Base-by-base conservation (phyloP, 2,113 vertebrate genomes). In the Antechinus flavipes region DNA sequence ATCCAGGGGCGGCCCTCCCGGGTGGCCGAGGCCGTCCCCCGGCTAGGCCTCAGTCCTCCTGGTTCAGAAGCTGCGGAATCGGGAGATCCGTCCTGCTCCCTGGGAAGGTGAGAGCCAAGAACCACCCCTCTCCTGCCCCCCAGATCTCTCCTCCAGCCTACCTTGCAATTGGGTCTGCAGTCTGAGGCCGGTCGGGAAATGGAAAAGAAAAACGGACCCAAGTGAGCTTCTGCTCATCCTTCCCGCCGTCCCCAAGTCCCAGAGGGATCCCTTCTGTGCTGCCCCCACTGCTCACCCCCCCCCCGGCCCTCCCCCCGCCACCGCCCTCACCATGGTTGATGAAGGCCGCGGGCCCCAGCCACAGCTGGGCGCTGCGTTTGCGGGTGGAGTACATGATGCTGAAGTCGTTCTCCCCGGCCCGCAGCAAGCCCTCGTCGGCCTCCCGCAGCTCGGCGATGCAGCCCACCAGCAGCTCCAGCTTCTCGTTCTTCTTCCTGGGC, bases 381-480 rank as follows among this genome's bases (percentile, higher is more conserved):
- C 99, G 99, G 0, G 99, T 99, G 0, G 99, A 99, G 98, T 99
- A 99, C 99, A 99, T 99, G 93, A 99, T 99, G 91, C 99, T 99
- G 98, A 99, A 99, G 98, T 99, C 99, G 0, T 99, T 99, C 95
- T 99, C 99, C 0, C 99, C 99, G 0, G 99, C 98, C 91, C 99
- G 97, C 53, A 99, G 98, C 91, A 99, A 99, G 1, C 98, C 98
- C 53, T 99, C 99, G 52, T 99, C 99, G 0, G 98, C 97, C 16
- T 99, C 99, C 24, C 99, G 99, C 94, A 99, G 98, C 98, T 99
- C 99, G 0, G 99, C 99, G 0, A 99, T 98, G 98, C 99, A 99
- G 92, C 99, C 99, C 96, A 99, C 99, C 97, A 99, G 98, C 91
- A 99, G 98, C 96, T 98, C 98, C 92, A 98, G 56, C 90, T 98